Conservation (phyloP, 2,888 invertebrate genomes). For the Leptura quadrifasciata region DNA sequence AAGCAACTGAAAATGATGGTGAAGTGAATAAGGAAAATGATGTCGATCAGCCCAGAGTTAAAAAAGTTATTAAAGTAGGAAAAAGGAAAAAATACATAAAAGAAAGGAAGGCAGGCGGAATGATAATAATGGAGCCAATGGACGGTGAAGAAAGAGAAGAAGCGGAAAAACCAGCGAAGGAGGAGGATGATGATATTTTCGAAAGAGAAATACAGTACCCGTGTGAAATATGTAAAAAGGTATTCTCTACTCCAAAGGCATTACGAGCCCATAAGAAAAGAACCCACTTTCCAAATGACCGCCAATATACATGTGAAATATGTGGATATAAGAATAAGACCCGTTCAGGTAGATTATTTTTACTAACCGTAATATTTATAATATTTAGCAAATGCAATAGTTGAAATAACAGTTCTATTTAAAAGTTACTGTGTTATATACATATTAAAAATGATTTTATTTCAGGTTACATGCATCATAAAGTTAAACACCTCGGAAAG, state of each 20-base stretch:
- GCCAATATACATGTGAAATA: constrained; percentile 58
- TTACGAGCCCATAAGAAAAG: constrained; percentile 52
- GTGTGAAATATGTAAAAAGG: constrained; percentile 51
- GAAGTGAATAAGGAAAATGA: constrained; percentile 27
- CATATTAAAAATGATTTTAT: constrained; percentile 14
- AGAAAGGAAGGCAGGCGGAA: background rate
- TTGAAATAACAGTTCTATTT: too few relatives aligned
- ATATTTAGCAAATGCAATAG: too few relatives aligned
- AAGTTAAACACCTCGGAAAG: constrained; percentile 72
- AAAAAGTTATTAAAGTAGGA: constrained; percentile 19
- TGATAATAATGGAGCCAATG: constrained; percentile 30
- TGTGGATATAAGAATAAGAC: constrained; percentile 60
- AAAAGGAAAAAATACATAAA: constrained; percentile 33
- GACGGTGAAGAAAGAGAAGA: background rate
- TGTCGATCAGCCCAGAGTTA: constrained; percentile 12
- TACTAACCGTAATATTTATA: too few relatives aligned
- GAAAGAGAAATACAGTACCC: constrained; percentile 48
- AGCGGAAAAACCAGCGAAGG: background rate
- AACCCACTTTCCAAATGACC: constrained; percentile 46
- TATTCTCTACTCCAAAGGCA: constrained; percentile 39
- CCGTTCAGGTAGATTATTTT: constrained; percentile 47
- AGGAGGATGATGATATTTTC: constrained; percentile 48
- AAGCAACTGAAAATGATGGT: constrained; percentile 4
- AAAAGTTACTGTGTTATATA: too few relatives aligned
- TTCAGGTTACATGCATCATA: constrained; percentile 59